These are phyloP conservation scores for Drosophila lacertosa DNA, from an alignment of 1,140 invertebrate species.

Conservation along the genomic window DNA sequence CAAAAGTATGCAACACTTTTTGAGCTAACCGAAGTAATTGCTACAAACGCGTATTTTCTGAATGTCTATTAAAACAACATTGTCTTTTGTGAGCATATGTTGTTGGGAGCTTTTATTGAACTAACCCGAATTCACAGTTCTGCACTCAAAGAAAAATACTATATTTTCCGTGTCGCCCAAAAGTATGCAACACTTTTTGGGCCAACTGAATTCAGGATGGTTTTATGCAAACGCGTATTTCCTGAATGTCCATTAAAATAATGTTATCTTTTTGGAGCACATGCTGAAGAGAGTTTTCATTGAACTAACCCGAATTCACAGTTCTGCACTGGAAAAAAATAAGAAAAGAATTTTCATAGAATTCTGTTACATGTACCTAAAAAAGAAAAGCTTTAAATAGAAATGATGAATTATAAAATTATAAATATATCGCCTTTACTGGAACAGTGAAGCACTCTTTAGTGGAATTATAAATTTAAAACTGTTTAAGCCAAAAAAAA, in stretches of 20 bases:
- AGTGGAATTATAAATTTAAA: too few species aligned
- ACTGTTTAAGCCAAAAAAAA: too few species aligned
- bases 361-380: too few species aligned
- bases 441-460: too few species aligned
- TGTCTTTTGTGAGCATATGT: background rate
- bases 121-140: background rate
- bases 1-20: conserved; percentile 44
- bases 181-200: conserved; percentile 44
- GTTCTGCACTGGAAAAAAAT: background rate
- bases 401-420: too few species aligned
- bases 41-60: background rate
- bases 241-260: background rate
- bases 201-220: background rate
- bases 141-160: background rate
- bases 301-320: background rate
- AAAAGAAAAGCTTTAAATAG: too few species aligned
- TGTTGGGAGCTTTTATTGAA: background rate
- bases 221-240: background rate
- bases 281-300: background rate
- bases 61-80: background rate
- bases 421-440: too few species aligned
- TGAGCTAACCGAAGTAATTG: background rate
- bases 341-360: background rate
- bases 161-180: conserved; percentile 2
- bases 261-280: conserved; percentile 1